These are phyloP conservation scores for Gymnoscelis rufifasciata DNA, from an alignment of 2,888 invertebrate species.

Conservation along the genomic window DNA sequence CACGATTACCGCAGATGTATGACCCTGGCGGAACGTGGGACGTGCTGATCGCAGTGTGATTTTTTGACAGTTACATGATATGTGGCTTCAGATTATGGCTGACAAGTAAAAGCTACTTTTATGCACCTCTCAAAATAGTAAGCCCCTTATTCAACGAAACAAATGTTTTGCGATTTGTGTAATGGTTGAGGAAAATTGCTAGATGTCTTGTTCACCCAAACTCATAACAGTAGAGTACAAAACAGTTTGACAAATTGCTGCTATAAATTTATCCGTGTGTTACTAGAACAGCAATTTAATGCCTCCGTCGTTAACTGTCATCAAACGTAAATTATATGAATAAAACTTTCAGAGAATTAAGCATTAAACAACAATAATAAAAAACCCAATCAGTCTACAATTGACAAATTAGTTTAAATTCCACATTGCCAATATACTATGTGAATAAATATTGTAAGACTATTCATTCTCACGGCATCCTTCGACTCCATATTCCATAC, in stretches of 20 bases:
- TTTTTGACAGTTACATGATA: constrained; percentile 27
- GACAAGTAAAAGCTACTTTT: constrained; percentile 9
- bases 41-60: constrained; percentile 29
- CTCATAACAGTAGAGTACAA: constrained; percentile 1
- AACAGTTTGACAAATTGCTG: background rate
- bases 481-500: no score
- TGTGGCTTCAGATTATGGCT: constrained; percentile 12
- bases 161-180: constrained; percentile 13
- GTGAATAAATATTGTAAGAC: no score
- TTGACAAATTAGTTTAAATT: no score
- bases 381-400: no score
- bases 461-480: no score
- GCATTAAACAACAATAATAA: no score
- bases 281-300: constrained; percentile 1
- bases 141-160: constrained; percentile 3
- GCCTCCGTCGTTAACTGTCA: background rate
- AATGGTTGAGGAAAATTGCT: constrained; percentile 13
- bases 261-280: background rate
- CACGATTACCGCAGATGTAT: constrained; percentile 34
- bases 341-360: background rate
- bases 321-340: background rate
- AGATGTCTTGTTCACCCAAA: constrained; percentile 7
- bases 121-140: constrained; percentile 10
- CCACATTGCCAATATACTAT: no score
- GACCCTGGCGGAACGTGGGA: constrained; percentile 32